These are phyloP conservation scores for Chlamydotis undulata DNA, from an alignment of 2,113 vertebrate species.

Conservation along the genomic window DNA sequence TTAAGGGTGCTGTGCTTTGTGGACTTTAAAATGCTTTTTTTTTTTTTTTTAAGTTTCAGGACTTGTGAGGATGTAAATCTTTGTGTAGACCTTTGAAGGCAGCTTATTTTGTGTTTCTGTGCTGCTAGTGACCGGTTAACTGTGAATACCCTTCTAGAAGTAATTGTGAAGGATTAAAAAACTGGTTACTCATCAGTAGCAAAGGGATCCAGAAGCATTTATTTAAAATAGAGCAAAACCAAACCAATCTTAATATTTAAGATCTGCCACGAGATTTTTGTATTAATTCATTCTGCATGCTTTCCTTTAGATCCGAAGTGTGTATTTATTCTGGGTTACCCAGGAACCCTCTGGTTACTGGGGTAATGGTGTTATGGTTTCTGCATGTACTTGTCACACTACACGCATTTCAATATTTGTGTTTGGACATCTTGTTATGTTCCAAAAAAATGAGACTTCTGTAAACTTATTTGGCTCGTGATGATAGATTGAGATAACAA, in stretches of 20 bases:
- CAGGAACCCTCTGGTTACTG: neutral
- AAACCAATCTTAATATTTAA: neutral
- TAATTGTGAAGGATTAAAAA: neutral
- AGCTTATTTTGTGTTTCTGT: neutral
- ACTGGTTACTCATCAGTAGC: neutral
- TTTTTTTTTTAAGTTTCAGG: neutral
- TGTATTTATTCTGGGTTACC: neutral
- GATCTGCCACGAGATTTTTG: neutral
- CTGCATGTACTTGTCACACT: neutral
- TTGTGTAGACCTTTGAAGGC: neutral
- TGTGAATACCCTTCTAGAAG: neutral
- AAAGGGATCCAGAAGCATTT: neutral
- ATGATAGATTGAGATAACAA: neutral
- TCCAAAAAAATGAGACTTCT: neutral
- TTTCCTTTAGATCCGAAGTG: neutral
- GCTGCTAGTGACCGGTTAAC: neutral
- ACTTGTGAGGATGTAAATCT: neutral
- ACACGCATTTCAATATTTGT: neutral
- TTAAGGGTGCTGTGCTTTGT: neutral
- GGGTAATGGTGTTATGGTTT: neutral
- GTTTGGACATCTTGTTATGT: neutral
- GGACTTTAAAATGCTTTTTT: neutral
- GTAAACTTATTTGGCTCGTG: neutral
- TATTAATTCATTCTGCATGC: neutral
- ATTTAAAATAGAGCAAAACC: neutral